phyloP scores from a whole-genome alignment of 2,888 invertebrate species.

The Andrena trimmerana region DNA sequence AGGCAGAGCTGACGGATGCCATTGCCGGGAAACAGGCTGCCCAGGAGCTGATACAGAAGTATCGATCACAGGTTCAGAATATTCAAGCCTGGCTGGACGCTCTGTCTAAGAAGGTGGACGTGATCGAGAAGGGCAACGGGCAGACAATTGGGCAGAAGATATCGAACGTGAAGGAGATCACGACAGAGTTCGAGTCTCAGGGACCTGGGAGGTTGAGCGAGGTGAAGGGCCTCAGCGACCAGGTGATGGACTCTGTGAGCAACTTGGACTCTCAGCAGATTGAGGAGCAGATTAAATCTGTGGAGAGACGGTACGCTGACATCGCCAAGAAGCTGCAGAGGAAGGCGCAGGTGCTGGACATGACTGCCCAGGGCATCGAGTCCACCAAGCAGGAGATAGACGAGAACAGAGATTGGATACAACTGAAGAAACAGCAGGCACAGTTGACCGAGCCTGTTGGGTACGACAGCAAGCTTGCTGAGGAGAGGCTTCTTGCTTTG shows the following conservation, averaged over 20 bases:
- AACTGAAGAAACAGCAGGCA: constrained; percentile 89
- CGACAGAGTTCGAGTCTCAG: constrained; percentile 90
- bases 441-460: constrained; percentile 90
- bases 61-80: constrained; percentile 90
- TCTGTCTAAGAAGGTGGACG: constrained; percentile 92
- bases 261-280: constrained; percentile 96
- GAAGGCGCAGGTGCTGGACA: constrained; percentile 93
- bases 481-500: constrained; percentile 90
- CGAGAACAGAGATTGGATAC: constrained; percentile 92
- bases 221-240: constrained; percentile 89
- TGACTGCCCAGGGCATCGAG: constrained; percentile 93
- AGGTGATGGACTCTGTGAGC: constrained; percentile 92
- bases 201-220: constrained; percentile 90
- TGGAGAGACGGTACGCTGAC: constrained; percentile 94
- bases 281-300: constrained; percentile 94
- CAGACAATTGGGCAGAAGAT: constrained; percentile 93
- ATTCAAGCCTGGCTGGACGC: constrained; percentile 94
- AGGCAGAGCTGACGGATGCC: constrained; percentile 89
- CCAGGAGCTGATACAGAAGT: constrained; percentile 92
- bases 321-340: constrained; percentile 93
- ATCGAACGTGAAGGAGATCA: constrained; percentile 90
- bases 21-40: constrained; percentile 92
- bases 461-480: constrained; percentile 91
- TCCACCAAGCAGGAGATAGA: constrained; percentile 93
- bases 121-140: constrained; percentile 94